Percentiles rank a stretch among this genome's conserved stretches.
Conservation (phyloP, 2,888 invertebrate species). For the Artemia sinica region DNA sequence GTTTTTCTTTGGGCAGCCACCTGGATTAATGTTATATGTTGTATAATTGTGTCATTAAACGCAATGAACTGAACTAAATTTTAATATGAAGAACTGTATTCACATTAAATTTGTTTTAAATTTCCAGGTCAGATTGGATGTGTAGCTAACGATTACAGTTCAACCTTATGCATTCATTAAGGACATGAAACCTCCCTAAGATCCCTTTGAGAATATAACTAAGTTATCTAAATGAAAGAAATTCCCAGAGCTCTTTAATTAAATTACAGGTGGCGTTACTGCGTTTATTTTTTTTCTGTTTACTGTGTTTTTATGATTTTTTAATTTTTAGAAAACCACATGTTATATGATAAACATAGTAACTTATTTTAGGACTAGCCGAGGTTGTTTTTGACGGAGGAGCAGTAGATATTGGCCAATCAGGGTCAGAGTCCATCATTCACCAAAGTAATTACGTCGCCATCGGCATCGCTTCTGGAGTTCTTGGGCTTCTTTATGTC, state of each 20-base stretch:
- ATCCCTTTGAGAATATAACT: too few relatives aligned
- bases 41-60: too few relatives aligned
- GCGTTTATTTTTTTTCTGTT: neutral
- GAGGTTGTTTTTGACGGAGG: slow-evolving; percentile 16
- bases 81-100: too few relatives aligned
- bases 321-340: neutral
- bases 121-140: too few relatives aligned
- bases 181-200: too few relatives aligned
- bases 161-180: too few relatives aligned
- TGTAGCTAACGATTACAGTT: too few relatives aligned
- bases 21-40: too few relatives aligned
- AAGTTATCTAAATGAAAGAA: neutral
- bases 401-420: slow-evolving; percentile 6
- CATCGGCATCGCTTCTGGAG: slow-evolving; percentile 60
- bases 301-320: neutral
- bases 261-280: neutral
- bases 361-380: slow-evolving; percentile 14
- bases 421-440: slow-evolving; percentile 36
- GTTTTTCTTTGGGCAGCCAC: too few relatives aligned
- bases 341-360: neutral
- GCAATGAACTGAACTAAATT: too few relatives aligned
- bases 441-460: slow-evolving; percentile 60
- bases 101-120: too few relatives aligned
- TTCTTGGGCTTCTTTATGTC: slow-evolving; percentile 71
- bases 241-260: neutral